phyloP scores from a whole-genome alignment of 2,888 invertebrate genomes.

The Pammene aurita region DNA sequence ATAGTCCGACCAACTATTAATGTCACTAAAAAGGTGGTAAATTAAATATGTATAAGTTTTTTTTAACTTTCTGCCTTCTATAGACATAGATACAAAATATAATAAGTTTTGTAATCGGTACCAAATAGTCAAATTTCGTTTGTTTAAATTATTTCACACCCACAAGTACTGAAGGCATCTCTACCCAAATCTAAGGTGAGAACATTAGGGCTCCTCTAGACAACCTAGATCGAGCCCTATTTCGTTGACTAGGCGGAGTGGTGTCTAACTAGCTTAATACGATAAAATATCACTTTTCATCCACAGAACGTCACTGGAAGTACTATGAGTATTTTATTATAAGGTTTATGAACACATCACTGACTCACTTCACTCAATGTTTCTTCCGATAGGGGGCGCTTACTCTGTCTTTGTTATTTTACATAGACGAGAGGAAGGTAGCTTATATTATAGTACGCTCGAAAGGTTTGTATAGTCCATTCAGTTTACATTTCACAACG shows the following conservation, averaged over 20 bases:
- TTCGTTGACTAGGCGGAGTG: conserved; percentile 79
- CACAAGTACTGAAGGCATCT: not conserved
- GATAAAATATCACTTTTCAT: conserved; percentile 77
- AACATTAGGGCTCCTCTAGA: conserved; percentile 19
- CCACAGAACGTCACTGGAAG: conserved; percentile 73
- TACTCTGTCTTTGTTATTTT: not conserved
- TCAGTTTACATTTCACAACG: not conserved
- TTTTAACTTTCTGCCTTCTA: no score
- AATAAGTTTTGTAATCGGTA: no score
- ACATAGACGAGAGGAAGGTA: conserved; percentile 6
- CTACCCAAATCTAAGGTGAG: conserved; percentile 1
- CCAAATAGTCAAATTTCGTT: not conserved
- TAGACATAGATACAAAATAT: no score
- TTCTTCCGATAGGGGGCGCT: conserved; percentile 10
- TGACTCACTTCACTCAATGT: conserved; percentile 50
- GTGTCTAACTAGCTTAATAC: conserved; percentile 49
- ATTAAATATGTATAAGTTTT: no score
- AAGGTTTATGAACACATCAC: conserved; percentile 71
- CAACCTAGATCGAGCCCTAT: conserved; percentile 35
- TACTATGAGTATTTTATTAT: conserved; percentile 52
- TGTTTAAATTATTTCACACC: not conserved
- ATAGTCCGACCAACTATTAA: no score
- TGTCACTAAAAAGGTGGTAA: no score
- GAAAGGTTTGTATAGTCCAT: not conserved
- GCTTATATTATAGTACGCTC: not conserved